Base-by-base conservation (phyloP, 2,797 vertebrate species). In the Centropyge bicolor region DNA sequence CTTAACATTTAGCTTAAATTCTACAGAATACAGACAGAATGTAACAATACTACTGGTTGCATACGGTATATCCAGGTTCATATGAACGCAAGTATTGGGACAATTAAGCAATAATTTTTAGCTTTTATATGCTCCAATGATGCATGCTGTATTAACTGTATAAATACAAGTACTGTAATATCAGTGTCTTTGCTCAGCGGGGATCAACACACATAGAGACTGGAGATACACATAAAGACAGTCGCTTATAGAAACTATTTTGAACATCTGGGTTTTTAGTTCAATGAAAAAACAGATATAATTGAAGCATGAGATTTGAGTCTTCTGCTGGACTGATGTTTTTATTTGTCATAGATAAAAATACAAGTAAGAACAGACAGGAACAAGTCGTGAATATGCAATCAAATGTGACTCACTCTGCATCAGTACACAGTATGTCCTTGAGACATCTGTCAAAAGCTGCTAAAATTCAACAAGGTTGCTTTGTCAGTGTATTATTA, bases 111-210 rank as follows among this genome's bases (percentile, higher is more conserved):
- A 51, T 10, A 8, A 0, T 38, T 31, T 31, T 31, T 31, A 51
- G 24, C 24, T 38, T 71, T 74, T 48, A 48, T 66, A 59, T 60
- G 16, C 46, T 63, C 20, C 41, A 69, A 8, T 69, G 41, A 56
- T 51, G 6, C 4, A 48, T 49, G 60, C 31, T 46, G 13, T 75
- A 31, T 27, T 27, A 63, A n/a, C 19, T 75, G 31, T 64, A 66
- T 66, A 20, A 11, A 36, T 31, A 43, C 38, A 52, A 67, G 70
- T 81, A 81, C 69, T 77, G 74, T 70, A 56, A 51, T 45, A 62
- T 38, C 31, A 56, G 40, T 14, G 19, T 1, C 20, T 51, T n/a
- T 6, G 46, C 27, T 70, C n/a, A 24, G 46, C 49, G 11, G 3
- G 5, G 31, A 54, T 10, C 27, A 24, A 59, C 10, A 11, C 16